Evolutionary conservation across 1,140 invertebrate species (phyloP).

Genomic region (Cephus cinctus): DNA sequence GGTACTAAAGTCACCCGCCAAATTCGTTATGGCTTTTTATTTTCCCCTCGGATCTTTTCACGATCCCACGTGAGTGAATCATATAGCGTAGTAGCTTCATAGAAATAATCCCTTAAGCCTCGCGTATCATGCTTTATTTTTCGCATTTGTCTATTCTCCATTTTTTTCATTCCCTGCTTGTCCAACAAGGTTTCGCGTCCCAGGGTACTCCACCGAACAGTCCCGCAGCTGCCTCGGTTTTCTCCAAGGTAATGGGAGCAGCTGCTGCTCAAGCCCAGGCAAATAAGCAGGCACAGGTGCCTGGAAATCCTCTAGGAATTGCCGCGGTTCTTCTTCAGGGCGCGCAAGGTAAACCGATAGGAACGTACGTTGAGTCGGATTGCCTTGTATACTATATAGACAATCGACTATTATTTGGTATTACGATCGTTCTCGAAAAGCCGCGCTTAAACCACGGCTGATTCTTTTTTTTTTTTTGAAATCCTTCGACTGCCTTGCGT

Average conservation of each 20-base stretch:
- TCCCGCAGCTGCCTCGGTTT: slow-evolving; percentile 42
- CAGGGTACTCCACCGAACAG: slow-evolving; percentile 50
- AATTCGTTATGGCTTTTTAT: neutral
- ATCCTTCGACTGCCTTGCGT: neutral
- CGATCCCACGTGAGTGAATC: too few species aligned
- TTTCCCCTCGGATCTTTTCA: neutral
- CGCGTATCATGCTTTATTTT: neutral
- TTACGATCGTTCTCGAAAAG: neutral
- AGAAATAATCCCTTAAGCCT: too few species aligned
- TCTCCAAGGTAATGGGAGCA: slow-evolving; percentile 44
- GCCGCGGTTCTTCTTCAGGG: slow-evolving; percentile 53
- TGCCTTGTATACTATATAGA: neutral
- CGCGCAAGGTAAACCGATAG: slow-evolving; percentile 51
- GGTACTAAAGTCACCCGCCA: neutral
- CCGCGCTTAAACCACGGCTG: neutral
- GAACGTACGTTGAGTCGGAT: neutral
- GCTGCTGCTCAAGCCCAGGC: slow-evolving; percentile 22
- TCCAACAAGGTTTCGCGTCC: slow-evolving; percentile 33
- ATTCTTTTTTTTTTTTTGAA: neutral
- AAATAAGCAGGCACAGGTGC: slow-evolving; percentile 40
- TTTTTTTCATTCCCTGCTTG: neutral
- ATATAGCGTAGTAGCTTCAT: too few species aligned
- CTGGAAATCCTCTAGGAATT: slow-evolving; percentile 47
- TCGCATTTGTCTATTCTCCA: neutral
- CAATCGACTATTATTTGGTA: too few species aligned